These are phyloP conservation scores for Piprites chloris DNA, from an alignment of 2,113 vertebrate species.

Conservation along the genomic window DNA sequence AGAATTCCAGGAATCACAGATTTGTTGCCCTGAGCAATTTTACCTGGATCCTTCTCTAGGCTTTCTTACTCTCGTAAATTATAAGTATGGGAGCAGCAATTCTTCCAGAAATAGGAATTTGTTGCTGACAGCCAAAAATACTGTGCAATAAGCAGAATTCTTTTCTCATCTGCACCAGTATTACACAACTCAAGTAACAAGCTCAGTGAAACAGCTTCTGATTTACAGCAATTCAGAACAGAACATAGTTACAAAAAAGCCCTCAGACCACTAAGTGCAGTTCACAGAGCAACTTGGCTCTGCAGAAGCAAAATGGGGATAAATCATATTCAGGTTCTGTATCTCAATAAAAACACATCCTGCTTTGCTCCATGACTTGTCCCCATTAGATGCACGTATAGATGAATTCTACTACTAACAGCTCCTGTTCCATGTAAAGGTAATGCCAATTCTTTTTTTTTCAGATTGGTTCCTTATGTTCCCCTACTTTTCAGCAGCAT, in stretches of 20 bases:
- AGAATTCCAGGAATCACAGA: not conserved
- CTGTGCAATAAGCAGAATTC: not conserved
- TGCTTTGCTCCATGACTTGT: not conserved
- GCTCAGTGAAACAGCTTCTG: not conserved
- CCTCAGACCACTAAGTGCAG: not conserved
- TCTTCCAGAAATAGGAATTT: not conserved
- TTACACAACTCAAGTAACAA: not conserved
- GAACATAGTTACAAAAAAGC: not conserved
- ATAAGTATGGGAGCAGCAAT: not conserved
- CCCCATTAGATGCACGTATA: not conserved
- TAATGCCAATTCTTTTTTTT: not conserved
- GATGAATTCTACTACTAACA: not conserved
- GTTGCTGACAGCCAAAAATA: not conserved
- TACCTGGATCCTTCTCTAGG: not conserved
- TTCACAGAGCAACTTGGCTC: not conserved
- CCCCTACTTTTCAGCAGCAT: not conserved
- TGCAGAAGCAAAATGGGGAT: not conserved
- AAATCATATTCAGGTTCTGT: not conserved
- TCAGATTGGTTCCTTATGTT: not conserved
- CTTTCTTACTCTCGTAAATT: not conserved
- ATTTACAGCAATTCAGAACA: conserved; percentile 2
- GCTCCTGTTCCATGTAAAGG: rapidly evolving
- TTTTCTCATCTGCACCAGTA: not conserved
- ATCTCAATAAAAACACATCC: not conserved
- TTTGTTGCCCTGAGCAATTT: not conserved